Base-by-base conservation (phyloP, 1,140 invertebrate species). In the Heliconius nattereri region DNA sequence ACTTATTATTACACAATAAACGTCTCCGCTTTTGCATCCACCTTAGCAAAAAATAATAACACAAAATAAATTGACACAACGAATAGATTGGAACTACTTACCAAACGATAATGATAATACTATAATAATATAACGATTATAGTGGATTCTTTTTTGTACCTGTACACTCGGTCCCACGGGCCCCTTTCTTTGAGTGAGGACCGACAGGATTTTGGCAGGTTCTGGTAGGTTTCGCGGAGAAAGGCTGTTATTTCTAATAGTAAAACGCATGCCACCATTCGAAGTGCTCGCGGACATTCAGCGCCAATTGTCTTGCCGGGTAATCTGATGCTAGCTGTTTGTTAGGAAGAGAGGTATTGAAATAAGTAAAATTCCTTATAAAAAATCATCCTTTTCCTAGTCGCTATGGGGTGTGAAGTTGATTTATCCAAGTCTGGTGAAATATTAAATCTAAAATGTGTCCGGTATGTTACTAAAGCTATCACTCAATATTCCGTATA, bases 221-320 rank as follows among this genome's bases (percentile, higher is more conserved):
- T 96, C 82, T 97, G 98, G 92, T 99, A 99, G 0, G 98, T 99
- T 94, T 99, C 99, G 20, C 99, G 95, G 29, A 99, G 94, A 91
- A 99, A 99, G 0, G 98, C 97, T 0, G 99, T 99, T 40, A 99
- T 99, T 95, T 99, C 99, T 84, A 98, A 96, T 6, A 99, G 95
- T 7, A 99, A 95, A 57, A 98, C 96, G 90, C 98, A 99, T 2
- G 98, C 98, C 16, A 99, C 96, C 81, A 99, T 95, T 86, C 99
- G 96, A 9, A 99, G 94, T 2, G 98, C 98, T 78, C 98, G 96
- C 1, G 99, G 99, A 94, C 99, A 99, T 75, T 95, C 95, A 2
- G 93, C 91, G 19, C 94, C 94, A 13, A 94, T 85, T 32, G 96
- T 96, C 32, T 97, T 97, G 71, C 98, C 98, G 80, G 97, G 97